These are phyloP conservation scores for Spicauda simplicius DNA, from an alignment of 2,888 invertebrate species.

Conservation along the genomic window DNA sequence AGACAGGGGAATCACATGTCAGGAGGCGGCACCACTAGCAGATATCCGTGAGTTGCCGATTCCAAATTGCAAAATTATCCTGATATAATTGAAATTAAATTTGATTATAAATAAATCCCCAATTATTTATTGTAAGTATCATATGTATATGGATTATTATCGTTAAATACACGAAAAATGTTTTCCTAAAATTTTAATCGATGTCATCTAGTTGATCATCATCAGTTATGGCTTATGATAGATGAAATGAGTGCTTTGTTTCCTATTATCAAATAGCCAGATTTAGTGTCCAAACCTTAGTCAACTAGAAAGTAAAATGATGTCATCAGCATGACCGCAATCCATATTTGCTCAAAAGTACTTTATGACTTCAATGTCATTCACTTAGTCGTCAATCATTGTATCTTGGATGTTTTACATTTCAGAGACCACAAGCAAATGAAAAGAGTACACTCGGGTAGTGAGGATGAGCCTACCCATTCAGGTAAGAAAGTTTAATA, in stretches of 20 bases:
- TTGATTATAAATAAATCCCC: too few species aligned
- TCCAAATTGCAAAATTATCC: conserved; percentile 32
- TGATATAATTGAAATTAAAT: background rate
- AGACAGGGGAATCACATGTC: conserved; percentile 90
- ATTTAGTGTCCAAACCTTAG: conserved; percentile 20
- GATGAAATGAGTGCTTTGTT: conserved; percentile 8
- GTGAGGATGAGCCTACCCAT: conserved; percentile 91
- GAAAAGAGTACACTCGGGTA: conserved; percentile 90
- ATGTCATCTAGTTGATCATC: conserved; percentile 32
- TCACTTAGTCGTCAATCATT: conserved; percentile 4
- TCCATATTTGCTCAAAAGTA: conserved; percentile 43
- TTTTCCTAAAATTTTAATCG: background rate
- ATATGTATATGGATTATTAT: too few species aligned
- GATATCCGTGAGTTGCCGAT: conserved; percentile 87
- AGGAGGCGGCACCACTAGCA: conserved; percentile 85
- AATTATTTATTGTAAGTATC: too few species aligned
- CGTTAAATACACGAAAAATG: background rate
- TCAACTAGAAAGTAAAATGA: conserved; percentile 1
- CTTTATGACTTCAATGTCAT: background rate
- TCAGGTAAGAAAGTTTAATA: conserved; percentile 86
- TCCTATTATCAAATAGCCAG: conserved; percentile 8
- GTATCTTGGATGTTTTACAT: conserved; percentile 40
- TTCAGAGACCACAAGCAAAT: conserved; percentile 93
- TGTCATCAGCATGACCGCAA: conserved; percentile 45
- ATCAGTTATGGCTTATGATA: conserved; percentile 20